A percentile compares a stretch with the other conserved stretches of the same genome.
phyloP scores from a whole-genome alignment of 64 coral and sea anemone species.

The Stichodactyla helianthus region DNA sequence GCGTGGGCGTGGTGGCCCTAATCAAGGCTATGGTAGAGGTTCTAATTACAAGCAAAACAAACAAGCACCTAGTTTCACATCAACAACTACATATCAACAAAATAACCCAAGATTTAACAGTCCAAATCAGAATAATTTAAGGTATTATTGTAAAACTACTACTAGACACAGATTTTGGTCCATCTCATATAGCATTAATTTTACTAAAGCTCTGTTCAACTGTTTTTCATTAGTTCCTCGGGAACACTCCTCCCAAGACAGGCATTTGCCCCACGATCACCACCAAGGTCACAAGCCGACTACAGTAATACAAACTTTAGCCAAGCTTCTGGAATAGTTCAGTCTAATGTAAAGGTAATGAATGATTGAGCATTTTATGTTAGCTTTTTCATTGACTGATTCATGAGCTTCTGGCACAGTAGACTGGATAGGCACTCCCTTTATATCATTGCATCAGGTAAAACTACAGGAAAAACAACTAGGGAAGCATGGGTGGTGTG shows the following conservation, averaged over 20 bases:
- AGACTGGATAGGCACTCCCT: too few relatives aligned
- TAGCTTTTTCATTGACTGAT: too few relatives aligned
- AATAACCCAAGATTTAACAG: not conserved
- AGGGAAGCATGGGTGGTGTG: too few relatives aligned
- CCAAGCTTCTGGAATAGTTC: not conserved
- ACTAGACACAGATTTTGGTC: too few relatives aligned
- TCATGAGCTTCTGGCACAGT: too few relatives aligned
- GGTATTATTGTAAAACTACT: not conserved
- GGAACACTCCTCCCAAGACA: constrained; percentile 50
- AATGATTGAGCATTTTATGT: too few relatives aligned
- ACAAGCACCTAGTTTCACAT: not conserved
- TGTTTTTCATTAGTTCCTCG: not conserved
- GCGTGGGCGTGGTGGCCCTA: constrained; percentile 8
- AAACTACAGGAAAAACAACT: too few relatives aligned
- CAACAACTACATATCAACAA: not conserved
- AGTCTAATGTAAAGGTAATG: too few relatives aligned
- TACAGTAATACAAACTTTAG: constrained; percentile 11
- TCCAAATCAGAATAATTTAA: not conserved
- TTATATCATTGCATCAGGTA: too few relatives aligned
- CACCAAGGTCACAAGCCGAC: constrained; percentile 18
- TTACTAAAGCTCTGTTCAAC: too few relatives aligned
- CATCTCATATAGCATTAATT: too few relatives aligned
- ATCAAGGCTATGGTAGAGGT: constrained; percentile 32
- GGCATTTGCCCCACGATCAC: constrained; percentile 62
- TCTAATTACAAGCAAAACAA: not conserved